Percentiles rank a stretch among this genome's conserved stretches.
phyloP scores from a whole-genome alignment of 2,113 vertebrate genomes.

The Nothocercus nigrocapillus region DNA sequence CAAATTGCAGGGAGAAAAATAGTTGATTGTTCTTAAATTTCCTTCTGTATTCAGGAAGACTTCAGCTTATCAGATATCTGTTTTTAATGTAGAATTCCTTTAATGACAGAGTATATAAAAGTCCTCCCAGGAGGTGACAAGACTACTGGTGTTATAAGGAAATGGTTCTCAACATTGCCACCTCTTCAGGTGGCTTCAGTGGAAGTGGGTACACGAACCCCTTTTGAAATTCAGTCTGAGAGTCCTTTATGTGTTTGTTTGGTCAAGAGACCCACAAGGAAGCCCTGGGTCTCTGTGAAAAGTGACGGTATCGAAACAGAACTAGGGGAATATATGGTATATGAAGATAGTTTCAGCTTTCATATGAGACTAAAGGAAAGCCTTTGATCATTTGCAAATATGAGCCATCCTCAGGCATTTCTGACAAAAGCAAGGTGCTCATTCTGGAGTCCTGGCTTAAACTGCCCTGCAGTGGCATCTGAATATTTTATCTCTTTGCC shows the following conservation, averaged over 20 bases:
- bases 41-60: neutral
- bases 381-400: neutral
- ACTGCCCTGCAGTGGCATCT: neutral
- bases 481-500: neutral
- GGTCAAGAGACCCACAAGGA: neutral
- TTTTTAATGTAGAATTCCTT: constrained; percentile 14
- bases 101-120: constrained; percentile 3
- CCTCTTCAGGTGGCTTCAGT: neutral
- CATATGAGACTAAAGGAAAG: neutral
- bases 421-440: neutral
- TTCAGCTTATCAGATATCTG: neutral
- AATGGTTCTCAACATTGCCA: neutral
- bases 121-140: neutral
- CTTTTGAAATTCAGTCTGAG: neutral
- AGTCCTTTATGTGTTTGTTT: neutral
- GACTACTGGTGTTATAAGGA: constrained; percentile 31
- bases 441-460: neutral
- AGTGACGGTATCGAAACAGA: neutral
- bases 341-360: neutral
- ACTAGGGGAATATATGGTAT: neutral
- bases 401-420: neutral
- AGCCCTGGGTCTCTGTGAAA: neutral
- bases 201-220: neutral
- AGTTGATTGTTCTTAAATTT: neutral
- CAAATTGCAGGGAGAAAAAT: neutral